A percentile compares a stretch with the other conserved stretches of the same genome.
Evolutionary conservation across 2,113 vertebrate species (phyloP).

Genomic region (Cariama cristata): DNA sequence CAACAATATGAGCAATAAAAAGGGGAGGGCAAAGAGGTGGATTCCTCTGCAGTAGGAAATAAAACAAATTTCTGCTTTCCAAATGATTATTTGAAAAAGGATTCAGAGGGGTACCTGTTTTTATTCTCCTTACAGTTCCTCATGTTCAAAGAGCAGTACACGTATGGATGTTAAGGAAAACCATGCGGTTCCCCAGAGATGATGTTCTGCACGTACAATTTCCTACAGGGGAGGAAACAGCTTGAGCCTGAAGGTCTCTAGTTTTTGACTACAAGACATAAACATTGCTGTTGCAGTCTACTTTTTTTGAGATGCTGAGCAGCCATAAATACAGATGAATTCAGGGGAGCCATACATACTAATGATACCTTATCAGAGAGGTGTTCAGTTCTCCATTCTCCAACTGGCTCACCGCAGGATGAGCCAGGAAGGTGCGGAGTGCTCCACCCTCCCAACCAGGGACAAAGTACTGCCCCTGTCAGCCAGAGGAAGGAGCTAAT

Average conservation of each 20-base stretch:
- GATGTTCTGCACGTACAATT: not conserved
- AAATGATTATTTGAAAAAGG: not conserved
- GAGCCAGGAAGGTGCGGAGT: not conserved
- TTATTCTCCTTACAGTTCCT: not conserved
- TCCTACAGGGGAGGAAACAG: not conserved
- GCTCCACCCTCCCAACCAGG: not conserved
- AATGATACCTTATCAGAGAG: not conserved
- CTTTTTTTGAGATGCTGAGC: not conserved
- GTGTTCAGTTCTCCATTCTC: not conserved
- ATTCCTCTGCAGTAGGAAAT: not conserved
- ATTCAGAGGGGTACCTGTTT: not conserved
- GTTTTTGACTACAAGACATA: not conserved
- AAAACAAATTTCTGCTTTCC: not conserved
- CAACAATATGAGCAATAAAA: not conserved
- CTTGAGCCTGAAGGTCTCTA: not conserved
- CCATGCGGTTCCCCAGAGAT: not conserved
- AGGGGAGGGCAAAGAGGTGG: not conserved
- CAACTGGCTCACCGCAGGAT: not conserved
- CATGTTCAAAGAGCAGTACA: not conserved
- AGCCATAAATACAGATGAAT: not conserved
- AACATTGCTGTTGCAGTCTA: not conserved
- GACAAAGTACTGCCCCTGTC: not conserved
- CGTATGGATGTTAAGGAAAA: not conserved
- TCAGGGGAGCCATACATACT: accelerated
- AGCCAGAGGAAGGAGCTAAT: not conserved